Conservation (phyloP, 2,113 vertebrate genomes). For the Excalfactoria chinensis region DNA sequence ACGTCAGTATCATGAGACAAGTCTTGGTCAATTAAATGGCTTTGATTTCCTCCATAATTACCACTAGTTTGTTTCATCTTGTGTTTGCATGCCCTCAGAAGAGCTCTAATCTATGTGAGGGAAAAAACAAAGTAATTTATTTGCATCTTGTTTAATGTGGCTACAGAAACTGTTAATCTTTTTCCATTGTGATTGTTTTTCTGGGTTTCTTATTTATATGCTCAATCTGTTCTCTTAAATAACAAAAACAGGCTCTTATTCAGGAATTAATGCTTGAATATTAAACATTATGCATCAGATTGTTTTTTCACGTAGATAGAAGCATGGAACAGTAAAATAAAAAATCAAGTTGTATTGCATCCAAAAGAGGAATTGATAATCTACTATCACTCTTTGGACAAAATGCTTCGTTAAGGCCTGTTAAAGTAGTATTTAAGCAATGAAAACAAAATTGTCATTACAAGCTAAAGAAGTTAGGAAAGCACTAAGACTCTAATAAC, state of each 20-base stretch:
- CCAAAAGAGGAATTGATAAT: not conserved
- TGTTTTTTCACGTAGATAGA: conserved; percentile 4
- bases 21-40: not conserved
- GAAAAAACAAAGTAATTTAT: not conserved
- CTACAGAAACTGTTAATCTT: not conserved
- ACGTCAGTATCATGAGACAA: not conserved
- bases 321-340: not conserved
- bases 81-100: not conserved
- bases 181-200: not conserved
- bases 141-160: not conserved
- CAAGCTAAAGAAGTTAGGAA: not conserved
- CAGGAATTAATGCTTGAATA: not conserved
- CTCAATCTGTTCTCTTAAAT: not conserved
- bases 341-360: not conserved
- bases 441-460: conserved; percentile 9
- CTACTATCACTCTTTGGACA: not conserved
- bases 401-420: not conserved
- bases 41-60: not conserved
- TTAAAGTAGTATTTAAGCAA: not conserved
- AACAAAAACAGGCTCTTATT: not conserved
- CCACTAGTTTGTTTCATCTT: not conserved
- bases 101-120: not conserved
- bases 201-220: not conserved
- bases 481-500: not conserved
- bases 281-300: not conserved